Base-by-base conservation (phyloP, 1,140 invertebrate species). In the Drosophila truncata region DNA sequence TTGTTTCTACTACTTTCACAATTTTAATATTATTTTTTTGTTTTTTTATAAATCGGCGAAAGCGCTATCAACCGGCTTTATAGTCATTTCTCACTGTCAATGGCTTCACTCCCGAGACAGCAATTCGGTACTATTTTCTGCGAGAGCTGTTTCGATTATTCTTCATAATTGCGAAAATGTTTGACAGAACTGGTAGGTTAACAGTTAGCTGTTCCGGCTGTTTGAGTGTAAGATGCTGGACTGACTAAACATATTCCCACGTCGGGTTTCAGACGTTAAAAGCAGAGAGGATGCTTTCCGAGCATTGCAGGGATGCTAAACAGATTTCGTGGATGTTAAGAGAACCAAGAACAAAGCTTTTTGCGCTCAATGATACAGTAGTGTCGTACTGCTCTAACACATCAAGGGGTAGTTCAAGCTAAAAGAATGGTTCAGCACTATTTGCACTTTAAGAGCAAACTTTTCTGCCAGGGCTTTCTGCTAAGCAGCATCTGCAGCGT, bases 301-400 rank as follows among this genome's bases (percentile, higher is more conserved):
- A 25, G 8, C 10, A 20, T 29, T 16, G n/a, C n/a, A 50, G 49
- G 61, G 78, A 66, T 70, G 63, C 60, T 78, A 54, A 33, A 27
- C 33, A 49, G 42, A 44, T 37, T 25, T 4, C 11, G 9, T 29
- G 29, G n/a, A 49, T 66, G 61, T 80, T 82, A 82, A 80, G 79
- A 84, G 82, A 31, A 49, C 20, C 10, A 2, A 2, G 0, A 14
- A 29, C 70, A 80, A 63, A 82, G 76, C 31, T 80, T 69, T 13
- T n/a, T 3, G 27, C 47, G 16, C 37, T 44, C 27, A 23, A 31
- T 9, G 1, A 10, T 11, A 10, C 6, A 13, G 39, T 65, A 52
- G 47, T 59, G 81, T 62, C 13, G 72, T 35, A 65, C 66, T 50
- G 31, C 50, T 84, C 66, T 27, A 46, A 70, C 60, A 54, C 23